A percentile compares a stretch with the other conserved stretches of the same genome.
Evolutionary conservation across 2,797 vertebrate species (phyloP).

Genomic region (Poeciliopsis paucimaculata): DNA sequence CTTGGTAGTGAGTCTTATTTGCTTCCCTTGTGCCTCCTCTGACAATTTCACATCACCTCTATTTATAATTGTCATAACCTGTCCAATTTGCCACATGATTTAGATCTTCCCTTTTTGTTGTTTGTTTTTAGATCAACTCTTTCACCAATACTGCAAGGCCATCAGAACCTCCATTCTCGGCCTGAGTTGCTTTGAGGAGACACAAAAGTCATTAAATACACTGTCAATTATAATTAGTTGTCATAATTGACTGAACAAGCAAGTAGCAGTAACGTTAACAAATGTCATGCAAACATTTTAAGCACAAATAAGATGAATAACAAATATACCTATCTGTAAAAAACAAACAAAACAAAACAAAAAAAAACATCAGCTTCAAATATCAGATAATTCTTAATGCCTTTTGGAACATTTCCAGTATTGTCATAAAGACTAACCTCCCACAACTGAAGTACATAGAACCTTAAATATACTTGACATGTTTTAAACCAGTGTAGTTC

Average conservation of each 20-base stretch:
- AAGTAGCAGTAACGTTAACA: background rate
- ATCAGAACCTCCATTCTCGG: too few relatives aligned
- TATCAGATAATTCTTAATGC: background rate
- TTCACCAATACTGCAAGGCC: background rate
- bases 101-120: background rate
- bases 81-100: too few relatives aligned
- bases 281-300: background rate
- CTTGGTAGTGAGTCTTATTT: background rate
- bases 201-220: background rate
- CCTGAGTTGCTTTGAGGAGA: background rate
- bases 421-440: background rate
- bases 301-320: background rate
- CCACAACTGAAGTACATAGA: background rate
- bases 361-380: background rate
- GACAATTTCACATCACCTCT: background rate
- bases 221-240: background rate
- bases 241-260: background rate
- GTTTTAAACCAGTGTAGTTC: slow-evolving; percentile 38
- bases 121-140: too few relatives aligned
- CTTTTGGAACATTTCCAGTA: background rate
- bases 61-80: background rate
- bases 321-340: background rate
- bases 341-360: background rate
- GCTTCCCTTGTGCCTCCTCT: background rate
- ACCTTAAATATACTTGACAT: background rate